Conservation (phyloP, 2,797 vertebrate species). For the Phataginus tricuspis region DNA sequence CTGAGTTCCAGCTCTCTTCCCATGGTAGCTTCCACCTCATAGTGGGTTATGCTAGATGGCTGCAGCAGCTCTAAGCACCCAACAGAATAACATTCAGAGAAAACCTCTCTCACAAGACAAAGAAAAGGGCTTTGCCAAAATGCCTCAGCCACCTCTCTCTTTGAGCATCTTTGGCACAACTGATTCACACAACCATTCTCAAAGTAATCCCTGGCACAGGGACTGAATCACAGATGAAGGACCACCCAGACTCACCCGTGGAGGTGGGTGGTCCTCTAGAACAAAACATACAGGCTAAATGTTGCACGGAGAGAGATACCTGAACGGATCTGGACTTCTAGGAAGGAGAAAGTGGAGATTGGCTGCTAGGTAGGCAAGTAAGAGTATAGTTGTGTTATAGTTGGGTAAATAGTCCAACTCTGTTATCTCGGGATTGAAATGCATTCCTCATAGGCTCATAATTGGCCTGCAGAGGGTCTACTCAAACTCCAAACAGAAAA, state of each 20-base stretch:
- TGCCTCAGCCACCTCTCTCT: not conserved
- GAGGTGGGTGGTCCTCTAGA: not conserved
- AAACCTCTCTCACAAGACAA: not conserved
- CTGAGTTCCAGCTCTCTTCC: not conserved
- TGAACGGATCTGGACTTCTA: not conserved
- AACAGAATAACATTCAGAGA: not conserved
- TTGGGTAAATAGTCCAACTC: not conserved
- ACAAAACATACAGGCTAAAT: not conserved
- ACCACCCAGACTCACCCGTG: not conserved
- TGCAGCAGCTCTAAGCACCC: not conserved
- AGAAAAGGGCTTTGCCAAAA: not conserved
- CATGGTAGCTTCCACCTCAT: not conserved
- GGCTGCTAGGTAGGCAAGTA: not conserved
- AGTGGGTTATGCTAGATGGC: not conserved
- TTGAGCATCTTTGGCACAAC: not conserved
- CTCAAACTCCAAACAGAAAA: not conserved
- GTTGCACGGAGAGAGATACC: not conserved
- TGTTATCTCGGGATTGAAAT: not conserved
- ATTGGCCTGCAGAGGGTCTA: not conserved
- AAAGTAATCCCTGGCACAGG: not conserved
- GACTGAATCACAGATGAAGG: not conserved
- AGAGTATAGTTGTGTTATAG: not conserved
- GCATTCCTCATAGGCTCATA: accelerated
- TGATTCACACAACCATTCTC: not conserved
- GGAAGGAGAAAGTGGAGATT: not conserved